These are phyloP conservation scores for Sebastes itinus DNA, from an alignment of 2,797 vertebrate genomes.

Conservation along the genomic window DNA sequence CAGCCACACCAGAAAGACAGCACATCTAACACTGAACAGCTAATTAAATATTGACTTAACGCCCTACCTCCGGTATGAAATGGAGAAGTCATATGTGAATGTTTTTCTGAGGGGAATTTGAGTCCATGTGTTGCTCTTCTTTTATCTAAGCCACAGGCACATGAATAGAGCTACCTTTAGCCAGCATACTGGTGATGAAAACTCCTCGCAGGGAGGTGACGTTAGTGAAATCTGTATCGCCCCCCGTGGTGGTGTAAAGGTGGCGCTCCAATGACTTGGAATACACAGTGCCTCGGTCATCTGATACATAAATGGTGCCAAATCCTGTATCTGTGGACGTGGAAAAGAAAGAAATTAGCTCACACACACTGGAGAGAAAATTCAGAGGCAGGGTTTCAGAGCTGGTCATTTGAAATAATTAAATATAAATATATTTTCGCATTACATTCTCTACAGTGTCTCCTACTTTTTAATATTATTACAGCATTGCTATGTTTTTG, in stretches of 20 bases:
- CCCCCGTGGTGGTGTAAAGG: conserved; percentile 90
- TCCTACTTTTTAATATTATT: neutral
- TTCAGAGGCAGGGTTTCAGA: neutral
- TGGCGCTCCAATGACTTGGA: conserved; percentile 94
- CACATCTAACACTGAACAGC: conserved; percentile 52
- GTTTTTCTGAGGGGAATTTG: conserved; percentile 43
- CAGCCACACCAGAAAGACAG: conserved; percentile 30
- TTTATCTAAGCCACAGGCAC: conserved; percentile 14
- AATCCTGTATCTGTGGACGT: conserved; percentile 85
- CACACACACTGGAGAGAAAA: neutral
- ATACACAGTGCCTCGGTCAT: conserved; percentile 92
- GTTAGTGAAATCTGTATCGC: conserved; percentile 95
- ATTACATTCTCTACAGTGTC: neutral
- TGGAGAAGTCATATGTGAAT: conserved; percentile 36
- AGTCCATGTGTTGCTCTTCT: conserved; percentile 19
- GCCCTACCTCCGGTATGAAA: conserved; percentile 49
- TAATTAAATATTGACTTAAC: conserved; percentile 73
- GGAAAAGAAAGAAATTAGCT: neutral
- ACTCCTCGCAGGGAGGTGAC: conserved; percentile 93
- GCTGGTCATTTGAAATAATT: neutral
- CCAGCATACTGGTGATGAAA: conserved; percentile 90
- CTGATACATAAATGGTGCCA: conserved; percentile 94
- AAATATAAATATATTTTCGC: neutral
- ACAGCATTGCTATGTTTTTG: neutral
- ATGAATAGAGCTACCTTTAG: conserved; percentile 82